phyloP scores from a whole-genome alignment of 2,113 vertebrate genomes.

The Haliaeetus leucogaster region DNA sequence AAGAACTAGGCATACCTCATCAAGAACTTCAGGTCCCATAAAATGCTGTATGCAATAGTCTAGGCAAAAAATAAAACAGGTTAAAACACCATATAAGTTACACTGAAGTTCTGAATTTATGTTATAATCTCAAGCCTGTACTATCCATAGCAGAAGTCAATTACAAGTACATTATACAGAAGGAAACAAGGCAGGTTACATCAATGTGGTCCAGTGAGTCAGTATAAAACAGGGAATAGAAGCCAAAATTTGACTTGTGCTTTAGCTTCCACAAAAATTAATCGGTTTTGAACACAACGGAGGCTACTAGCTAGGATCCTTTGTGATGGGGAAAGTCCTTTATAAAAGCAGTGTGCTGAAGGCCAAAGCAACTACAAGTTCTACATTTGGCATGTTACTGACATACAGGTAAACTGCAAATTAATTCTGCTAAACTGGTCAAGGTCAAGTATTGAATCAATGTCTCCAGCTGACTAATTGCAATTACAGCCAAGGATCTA shows the following conservation, averaged over 20 bases:
- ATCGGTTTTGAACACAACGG: background rate
- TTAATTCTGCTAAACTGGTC: slow-evolving; percentile 7
- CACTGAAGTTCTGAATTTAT: background rate
- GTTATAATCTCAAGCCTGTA: background rate
- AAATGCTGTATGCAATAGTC: slow-evolving; percentile 98
- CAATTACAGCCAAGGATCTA: background rate
- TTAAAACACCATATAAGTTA: background rate
- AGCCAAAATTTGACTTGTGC: background rate
- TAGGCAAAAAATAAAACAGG: slow-evolving; percentile 57
- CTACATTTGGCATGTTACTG: background rate
- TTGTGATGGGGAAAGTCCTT: background rate
- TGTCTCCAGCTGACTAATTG: background rate
- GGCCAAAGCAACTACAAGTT: background rate
- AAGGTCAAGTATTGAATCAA: slow-evolving; percentile 3
- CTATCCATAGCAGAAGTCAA: background rate
- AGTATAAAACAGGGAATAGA: background rate
- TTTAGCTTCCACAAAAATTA: background rate
- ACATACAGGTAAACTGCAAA: background rate
- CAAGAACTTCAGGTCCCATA: slow-evolving; percentile 98
- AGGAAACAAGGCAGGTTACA: background rate
- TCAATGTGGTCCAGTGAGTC: background rate
- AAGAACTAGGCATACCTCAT: slow-evolving; percentile 86
- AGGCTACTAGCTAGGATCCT: background rate
- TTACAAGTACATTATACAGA: background rate
- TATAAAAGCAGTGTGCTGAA: background rate